Base-by-base conservation (phyloP, 2,888 invertebrate species). In the Leptodirus hochenwartii region DNA sequence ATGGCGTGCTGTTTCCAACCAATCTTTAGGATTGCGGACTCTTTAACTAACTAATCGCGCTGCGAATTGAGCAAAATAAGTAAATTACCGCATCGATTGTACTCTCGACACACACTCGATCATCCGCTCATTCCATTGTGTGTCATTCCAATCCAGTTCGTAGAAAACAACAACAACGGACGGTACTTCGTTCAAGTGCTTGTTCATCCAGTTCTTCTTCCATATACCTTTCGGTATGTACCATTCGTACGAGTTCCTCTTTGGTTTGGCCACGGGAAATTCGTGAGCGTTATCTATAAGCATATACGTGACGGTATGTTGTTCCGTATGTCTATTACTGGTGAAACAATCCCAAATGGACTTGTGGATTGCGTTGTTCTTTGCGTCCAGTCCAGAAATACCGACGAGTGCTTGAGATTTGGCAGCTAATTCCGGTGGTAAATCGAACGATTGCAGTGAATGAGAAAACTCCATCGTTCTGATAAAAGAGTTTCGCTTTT, bases 81-180 rank as follows among this genome's bases (percentile, higher is more conserved):
- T 30, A 2, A 2, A 14, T 15, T 34, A 69, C 59, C 69, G 66
- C 34, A 82, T 63, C 1, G 76, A 73, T 51, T 90, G 85, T 17
- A 95, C 80, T 43, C 80, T 67, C 1, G 82, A 81, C 5, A 88
- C 81, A 56, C 91, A 93, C 53, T 93, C 93, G 44, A 84, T 75
- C 48, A 87, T 85, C 50, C 85, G 91, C 42, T 95, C 95, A 41
- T 80, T 80, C 93, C 95, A 96, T 38, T 76, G 69, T 0, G 69
- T 62, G 56, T 95, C 93, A 50, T 87, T 85, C 96, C 96, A 98
- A 56, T 96, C 95, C 49, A 96, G 69, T 47, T 98, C 95, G 53
- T 85, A 87, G 56, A 96, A 98, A 36, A 93, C 69, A 3, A 93
- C 90, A 15, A 90, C 77, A 1, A 96, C 79, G 2, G 95, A 78